Base-by-base conservation (phyloP, 2,113 vertebrate species). In the Axis porcinus region DNA sequence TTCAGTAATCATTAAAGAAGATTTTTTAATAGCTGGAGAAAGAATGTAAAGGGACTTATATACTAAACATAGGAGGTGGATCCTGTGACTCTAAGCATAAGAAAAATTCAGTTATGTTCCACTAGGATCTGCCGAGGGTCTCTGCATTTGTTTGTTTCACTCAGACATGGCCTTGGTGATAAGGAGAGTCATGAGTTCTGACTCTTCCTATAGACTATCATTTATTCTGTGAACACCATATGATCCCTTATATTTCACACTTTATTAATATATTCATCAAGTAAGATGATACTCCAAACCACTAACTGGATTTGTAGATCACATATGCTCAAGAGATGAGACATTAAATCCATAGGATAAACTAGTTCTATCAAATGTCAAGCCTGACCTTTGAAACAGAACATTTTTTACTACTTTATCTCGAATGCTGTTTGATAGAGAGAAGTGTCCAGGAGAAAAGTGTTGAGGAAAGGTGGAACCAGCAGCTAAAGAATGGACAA, bases 381-480 rank as follows among this genome's bases (percentile, higher is more conserved):
- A 17, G 2, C 6, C 62, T 86, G 0, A 0, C 16, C 19, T 91
- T 95, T 62, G 33, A 10, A 94, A 95, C 1, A 52, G 50, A 79
- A 92, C 10, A 81, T 0, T 43, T 70, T 76, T 45, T 76, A 76
- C 6, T 15, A 45, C 40, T 6, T 76, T 76, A 27, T 76, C 13
- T 27, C 0, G 13, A 55, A 50, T 50, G 47, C 47, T 50, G 47
- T 50, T 50, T 50, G 47, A 50, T 43, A 43, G 43, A 43, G 43
- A 43, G 6, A 43, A 43, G 43, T 43, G 43, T 43, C 43, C 43
- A 43, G 97, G 17, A 98, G 78, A 45, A 98, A 40, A 0, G 93
- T 94, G 23, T 97, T 98, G 74, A 98, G 43, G 16, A 97, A 91
- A 7, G 97, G 97, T 23, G 95, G 96, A 27, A 97, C 76, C 33